A percentile compares a stretch with the other conserved stretches of the same genome.
These are phyloP conservation scores for Ameiurus melas DNA, from an alignment of 2,113 vertebrate genomes.

Conservation along the genomic window DNA sequence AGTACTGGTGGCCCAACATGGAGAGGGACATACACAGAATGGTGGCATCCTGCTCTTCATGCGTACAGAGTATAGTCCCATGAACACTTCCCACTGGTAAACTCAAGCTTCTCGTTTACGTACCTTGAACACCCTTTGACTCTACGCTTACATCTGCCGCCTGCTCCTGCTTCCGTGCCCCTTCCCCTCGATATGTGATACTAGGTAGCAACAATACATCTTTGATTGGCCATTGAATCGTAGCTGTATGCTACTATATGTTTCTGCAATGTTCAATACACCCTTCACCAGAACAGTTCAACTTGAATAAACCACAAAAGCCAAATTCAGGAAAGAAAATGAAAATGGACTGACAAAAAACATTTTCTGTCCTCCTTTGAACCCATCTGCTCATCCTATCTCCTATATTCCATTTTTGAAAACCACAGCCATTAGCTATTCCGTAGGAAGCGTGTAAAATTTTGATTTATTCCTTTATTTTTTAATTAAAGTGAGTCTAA, in stretches of 20 bases:
- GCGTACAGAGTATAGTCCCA: no score
- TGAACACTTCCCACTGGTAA: no score
- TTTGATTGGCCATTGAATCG: constrained; percentile 3
- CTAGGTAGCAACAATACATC: neutral
- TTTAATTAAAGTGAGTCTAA: constrained; percentile 54
- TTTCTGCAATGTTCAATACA: neutral
- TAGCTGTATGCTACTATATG: neutral
- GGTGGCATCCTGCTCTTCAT: no score
- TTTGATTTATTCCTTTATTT: constrained; percentile 44
- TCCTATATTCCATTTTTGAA: neutral
- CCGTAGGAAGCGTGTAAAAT: constrained; percentile 31
- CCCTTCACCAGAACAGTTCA: neutral
- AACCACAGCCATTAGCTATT: neutral
- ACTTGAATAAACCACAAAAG: no score
- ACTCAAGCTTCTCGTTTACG: no score
- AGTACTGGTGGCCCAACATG: no score
- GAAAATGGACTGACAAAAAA: neutral
- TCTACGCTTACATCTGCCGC: no score
- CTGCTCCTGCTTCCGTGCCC: no score
- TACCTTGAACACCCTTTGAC: no score
- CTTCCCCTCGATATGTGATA: no score
- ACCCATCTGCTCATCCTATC: neutral
- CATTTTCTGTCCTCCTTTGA: constrained; percentile 7
- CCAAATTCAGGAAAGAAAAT: neutral
- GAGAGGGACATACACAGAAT: no score